Evolutionary conservation across 2,113 vertebrate genomes (phyloP).

Genomic region (Lagopus leucura): DNA sequence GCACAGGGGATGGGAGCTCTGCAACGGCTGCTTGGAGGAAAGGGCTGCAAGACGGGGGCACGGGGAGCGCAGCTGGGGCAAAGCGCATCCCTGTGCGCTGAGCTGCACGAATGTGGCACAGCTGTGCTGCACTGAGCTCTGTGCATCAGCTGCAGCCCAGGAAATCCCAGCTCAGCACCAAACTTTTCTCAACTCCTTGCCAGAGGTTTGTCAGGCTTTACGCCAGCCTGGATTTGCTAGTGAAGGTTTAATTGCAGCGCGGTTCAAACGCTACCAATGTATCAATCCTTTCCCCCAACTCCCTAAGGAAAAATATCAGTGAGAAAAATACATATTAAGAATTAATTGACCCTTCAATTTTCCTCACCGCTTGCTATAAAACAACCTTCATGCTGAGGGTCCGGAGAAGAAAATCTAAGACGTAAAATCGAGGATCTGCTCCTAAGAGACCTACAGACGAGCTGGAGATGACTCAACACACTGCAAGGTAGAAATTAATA

Average conservation of each 20-base stretch:
- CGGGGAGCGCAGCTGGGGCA: neutral
- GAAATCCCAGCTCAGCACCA: neutral
- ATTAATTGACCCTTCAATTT: neutral
- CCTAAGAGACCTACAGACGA: neutral
- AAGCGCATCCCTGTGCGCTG: neutral
- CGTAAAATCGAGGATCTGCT: fast-evolving
- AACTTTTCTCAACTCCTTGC: neutral
- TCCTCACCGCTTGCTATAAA: neutral
- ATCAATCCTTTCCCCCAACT: neutral
- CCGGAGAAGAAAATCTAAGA: neutral
- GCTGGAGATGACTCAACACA: neutral
- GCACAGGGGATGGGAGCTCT: neutral
- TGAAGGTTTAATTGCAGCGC: neutral
- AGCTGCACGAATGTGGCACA: fast-evolving
- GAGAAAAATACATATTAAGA: neutral
- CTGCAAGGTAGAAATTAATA: neutral
- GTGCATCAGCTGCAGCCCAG: neutral
- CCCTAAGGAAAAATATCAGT: neutral
- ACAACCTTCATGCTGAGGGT: neutral
- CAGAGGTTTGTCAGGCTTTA: neutral
- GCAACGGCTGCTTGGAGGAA: neutral
- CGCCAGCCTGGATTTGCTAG: neutral
- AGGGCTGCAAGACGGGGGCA: too few species aligned
- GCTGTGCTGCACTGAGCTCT: fast-evolving
- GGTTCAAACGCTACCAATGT: neutral